Conservation (phyloP, 2,888 invertebrate species). For the Sarcophaga carnaria region DNA sequence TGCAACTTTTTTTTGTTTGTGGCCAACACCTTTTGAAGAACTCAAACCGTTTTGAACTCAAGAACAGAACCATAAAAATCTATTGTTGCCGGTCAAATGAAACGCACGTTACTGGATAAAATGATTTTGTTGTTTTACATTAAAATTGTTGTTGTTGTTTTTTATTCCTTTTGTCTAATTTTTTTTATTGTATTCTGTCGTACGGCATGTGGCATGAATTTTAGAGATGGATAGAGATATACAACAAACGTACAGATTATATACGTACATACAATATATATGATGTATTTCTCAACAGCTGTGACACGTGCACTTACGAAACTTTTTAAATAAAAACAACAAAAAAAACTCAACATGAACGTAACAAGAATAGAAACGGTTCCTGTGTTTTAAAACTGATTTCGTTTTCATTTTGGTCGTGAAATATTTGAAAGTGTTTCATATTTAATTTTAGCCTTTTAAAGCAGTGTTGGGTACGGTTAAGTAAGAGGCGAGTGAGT, state of each 20-base stretch:
- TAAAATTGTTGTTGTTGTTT: background rate
- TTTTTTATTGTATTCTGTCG: background rate
- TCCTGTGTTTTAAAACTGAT: background rate
- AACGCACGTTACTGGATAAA: background rate
- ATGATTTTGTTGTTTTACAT: background rate
- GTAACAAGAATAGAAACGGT: background rate
- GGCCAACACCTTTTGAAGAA: background rate
- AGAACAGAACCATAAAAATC: background rate
- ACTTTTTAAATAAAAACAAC: conserved; percentile 24
- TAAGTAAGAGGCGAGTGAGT: background rate
- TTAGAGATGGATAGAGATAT: background rate
- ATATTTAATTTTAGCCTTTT: background rate
- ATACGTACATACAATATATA: conserved; percentile 1
- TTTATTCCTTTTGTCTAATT: background rate
- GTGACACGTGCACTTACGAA: conserved; percentile 45
- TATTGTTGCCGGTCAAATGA: background rate
- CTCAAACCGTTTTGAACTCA: background rate
- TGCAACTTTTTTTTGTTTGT: background rate
- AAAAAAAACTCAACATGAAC: background rate
- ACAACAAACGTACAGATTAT: background rate
- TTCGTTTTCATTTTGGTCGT: background rate
- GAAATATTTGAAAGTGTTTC: background rate
- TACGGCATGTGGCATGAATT: background rate
- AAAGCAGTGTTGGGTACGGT: background rate
- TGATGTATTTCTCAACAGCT: conserved; percentile 52